These are phyloP conservation scores for Pyrgilauda ruficollis DNA, from an alignment of 2,113 vertebrate species.

Conservation along the genomic window DNA sequence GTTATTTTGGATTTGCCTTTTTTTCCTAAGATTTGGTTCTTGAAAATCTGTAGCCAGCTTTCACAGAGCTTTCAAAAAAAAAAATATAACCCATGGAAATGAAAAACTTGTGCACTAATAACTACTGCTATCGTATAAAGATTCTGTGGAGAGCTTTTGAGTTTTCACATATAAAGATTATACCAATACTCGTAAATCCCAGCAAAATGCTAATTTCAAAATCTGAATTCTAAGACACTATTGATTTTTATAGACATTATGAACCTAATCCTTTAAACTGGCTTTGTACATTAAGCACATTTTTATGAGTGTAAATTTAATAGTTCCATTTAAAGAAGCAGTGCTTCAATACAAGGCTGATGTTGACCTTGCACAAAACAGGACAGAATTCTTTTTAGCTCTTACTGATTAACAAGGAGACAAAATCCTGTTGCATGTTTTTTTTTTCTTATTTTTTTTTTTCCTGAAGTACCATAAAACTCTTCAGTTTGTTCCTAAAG, in stretches of 20 bases:
- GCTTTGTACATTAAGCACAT: constrained; percentile 46
- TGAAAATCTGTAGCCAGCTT: constrained; percentile 38
- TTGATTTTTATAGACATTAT: constrained; percentile 42
- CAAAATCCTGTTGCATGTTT: neutral
- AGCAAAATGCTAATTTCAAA: constrained; percentile 29
- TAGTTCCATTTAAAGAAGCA: constrained; percentile 10
- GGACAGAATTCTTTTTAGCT: neutral
- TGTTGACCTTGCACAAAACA: constrained; percentile 1
- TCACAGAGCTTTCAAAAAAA: neutral
- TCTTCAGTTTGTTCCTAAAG: constrained; percentile 32
- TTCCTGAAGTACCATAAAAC: neutral
- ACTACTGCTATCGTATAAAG: constrained; percentile 7
- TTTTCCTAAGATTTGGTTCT: constrained; percentile 48
- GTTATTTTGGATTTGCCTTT: constrained; percentile 44
- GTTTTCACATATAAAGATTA: constrained; percentile 24
- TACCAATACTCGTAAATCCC: constrained; percentile 23
- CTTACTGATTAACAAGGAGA: neutral
- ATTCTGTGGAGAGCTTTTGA: constrained; percentile 4
- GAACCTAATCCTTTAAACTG: constrained; percentile 31
- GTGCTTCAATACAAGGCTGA: constrained; percentile 11
- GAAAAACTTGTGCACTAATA: neutral
- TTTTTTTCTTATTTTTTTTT: no score
- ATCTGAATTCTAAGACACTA: constrained; percentile 35
- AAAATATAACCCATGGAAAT: neutral
- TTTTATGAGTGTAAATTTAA: constrained; percentile 7